Base-by-base conservation (phyloP, 2,888 invertebrate genomes). In the Marronus borbonicus region DNA sequence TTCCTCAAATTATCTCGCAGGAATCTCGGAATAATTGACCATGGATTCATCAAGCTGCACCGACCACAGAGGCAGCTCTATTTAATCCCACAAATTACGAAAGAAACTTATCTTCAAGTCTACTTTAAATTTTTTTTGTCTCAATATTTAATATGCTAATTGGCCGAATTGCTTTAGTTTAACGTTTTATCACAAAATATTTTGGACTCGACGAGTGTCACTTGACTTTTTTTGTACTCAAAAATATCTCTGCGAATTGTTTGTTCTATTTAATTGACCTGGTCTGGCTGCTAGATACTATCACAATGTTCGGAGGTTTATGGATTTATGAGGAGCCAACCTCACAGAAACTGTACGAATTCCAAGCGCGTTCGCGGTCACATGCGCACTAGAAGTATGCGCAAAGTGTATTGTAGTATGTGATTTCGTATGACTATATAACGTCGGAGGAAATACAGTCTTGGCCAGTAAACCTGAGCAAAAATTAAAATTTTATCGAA, bases 241-340 rank as follows among this genome's bases (percentile, higher is more conserved):
- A 44, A 36, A 44, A 44, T 68, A 24, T 68, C 8, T 50, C 24
- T 68, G 7, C 50, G 50, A 50, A 68, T 50, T 68, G 24, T n/a
- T 50, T 68, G 24, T n/a, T 50, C 24, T 50, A 28, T 17, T 50
- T 68, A 68, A 68, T 68, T 68, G 68, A 68, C 68, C 68, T 68
- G 68, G 49, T 68, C 68, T 50, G 17, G 50, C 20, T 68, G 68
- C 14, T 68, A 14, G 50, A 50, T 50, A 68, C 68, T 49, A 50
- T 68, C 50, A 68, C 49, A 68, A 50, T 50, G 68, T 68, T 68
- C 68, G 68, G 49, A 68, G 68, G 49, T 50, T 68, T 68, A 68
- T 68, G 50, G 68, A 68, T 68, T 50, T 68, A 50, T 50, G 68
- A 50, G 20, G 28, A 68, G 49, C 68, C 68, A 50, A 50, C 20